Evolutionary conservation across 2,888 invertebrate genomes (phyloP).

Genomic region (Cerceris ruficornis): DNA sequence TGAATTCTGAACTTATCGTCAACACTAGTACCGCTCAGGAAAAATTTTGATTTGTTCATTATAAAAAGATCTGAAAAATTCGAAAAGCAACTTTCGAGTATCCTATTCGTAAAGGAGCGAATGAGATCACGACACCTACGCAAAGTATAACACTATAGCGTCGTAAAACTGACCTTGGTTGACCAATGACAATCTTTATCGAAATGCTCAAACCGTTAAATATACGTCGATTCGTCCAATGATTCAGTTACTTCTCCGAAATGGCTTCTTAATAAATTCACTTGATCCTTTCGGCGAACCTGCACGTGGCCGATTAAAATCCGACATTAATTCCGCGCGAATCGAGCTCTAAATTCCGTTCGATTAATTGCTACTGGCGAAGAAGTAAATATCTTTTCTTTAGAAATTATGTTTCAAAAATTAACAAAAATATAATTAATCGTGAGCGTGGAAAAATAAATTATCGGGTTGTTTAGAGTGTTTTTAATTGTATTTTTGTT

Average conservation of each 20-base stretch:
- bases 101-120: not conserved
- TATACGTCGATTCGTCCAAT: constrained; percentile 35
- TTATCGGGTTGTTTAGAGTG: too few species aligned
- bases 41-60: too few species aligned
- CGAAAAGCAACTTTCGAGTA: too few species aligned
- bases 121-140: not conserved
- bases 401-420: too few species aligned
- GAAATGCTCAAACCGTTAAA: constrained; percentile 52
- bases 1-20: too few species aligned
- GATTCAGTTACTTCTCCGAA: constrained; percentile 43
- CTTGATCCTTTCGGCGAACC: constrained; percentile 53
- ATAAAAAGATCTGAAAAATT: too few species aligned
- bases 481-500: too few species aligned
- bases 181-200: constrained; percentile 58
- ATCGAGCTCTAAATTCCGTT: constrained; percentile 22
- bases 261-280: constrained; percentile 44
- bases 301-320: constrained; percentile 47
- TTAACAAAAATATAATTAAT: too few species aligned
- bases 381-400: too few species aligned
- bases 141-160: not conserved
- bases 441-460: too few species aligned
- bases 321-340: constrained; percentile 4
- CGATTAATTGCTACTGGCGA: not conserved
- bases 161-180: constrained; percentile 39
- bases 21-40: too few species aligned